These are phyloP conservation scores for Machimus atricapillus DNA, from an alignment of 2,888 invertebrate genomes.

Conservation along the genomic window DNA sequence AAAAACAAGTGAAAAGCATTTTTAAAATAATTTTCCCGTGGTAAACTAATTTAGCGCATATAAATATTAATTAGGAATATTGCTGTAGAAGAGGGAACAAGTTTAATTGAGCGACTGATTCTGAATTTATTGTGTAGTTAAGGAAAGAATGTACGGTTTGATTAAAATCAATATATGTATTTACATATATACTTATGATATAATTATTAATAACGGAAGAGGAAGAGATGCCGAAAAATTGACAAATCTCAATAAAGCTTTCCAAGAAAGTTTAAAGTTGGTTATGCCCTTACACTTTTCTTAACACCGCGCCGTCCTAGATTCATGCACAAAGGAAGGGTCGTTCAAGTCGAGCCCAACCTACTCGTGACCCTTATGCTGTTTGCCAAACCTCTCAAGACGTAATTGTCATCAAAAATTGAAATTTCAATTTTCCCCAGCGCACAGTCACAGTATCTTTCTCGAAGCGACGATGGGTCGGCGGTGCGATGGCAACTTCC, in stretches of 20 bases:
- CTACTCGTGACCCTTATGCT: neutral
- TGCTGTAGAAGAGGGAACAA: too few relatives aligned
- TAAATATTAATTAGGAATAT: too few relatives aligned
- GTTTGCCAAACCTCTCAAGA: neutral
- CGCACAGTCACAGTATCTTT: neutral
- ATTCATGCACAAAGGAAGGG: neutral
- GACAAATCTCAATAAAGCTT: neutral
- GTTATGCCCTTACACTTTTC: neutral
- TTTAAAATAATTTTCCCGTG: too few relatives aligned
- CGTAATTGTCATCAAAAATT: neutral
- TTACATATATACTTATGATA: neutral
- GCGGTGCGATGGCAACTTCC: neutral
- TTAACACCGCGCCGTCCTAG: neutral
- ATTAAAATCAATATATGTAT: too few relatives aligned
- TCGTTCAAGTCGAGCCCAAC: neutral
- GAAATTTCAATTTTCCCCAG: slow-evolving; percentile 2
- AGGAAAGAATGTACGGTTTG: too few relatives aligned
- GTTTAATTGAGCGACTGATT: too few relatives aligned
- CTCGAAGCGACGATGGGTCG: neutral
- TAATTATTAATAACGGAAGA: neutral
- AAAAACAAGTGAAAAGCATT: too few relatives aligned
- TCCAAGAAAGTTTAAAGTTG: neutral
- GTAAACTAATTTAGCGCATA: too few relatives aligned
- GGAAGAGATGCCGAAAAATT: neutral
- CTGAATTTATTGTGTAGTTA: too few relatives aligned